A percentile compares a stretch with the other conserved stretches of the same genome.
These are phyloP conservation scores for Delphinapterus leucas DNA, from an alignment of 2,113 vertebrate genomes.

Conservation along the genomic window DNA sequence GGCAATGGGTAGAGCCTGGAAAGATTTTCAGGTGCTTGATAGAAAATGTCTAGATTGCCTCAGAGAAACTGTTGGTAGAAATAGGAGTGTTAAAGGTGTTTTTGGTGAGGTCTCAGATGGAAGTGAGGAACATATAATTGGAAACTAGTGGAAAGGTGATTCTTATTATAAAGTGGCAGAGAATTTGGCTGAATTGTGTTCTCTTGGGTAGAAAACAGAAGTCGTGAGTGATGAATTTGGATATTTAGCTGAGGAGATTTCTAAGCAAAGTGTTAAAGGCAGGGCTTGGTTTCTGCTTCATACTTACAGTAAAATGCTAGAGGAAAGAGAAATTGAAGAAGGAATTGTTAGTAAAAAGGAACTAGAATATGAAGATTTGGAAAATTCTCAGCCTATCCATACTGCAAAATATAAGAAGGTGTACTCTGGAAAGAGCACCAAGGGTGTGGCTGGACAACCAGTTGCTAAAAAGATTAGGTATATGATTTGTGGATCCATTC, in stretches of 20 bases:
- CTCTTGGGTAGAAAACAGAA: background rate
- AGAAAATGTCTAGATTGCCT: background rate
- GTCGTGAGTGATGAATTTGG: background rate
- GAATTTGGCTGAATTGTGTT: background rate
- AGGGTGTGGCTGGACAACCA: background rate
- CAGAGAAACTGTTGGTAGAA: background rate
- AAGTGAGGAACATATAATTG: background rate
- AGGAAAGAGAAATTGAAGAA: background rate
- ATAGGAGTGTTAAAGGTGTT: background rate
- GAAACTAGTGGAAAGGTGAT: background rate
- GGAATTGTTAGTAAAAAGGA: background rate
- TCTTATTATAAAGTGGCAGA: background rate
- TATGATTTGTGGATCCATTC: background rate
- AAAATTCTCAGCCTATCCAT: background rate
- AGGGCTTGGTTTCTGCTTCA: background rate
- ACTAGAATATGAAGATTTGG: background rate
- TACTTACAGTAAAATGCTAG: background rate
- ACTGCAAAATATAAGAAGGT: background rate
- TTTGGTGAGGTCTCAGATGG: background rate
- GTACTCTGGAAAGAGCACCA: background rate
- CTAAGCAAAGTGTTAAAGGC: background rate
- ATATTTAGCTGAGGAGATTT: constrained; percentile 7
- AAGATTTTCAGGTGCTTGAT: background rate
- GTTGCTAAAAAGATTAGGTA: background rate
- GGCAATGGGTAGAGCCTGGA: background rate